Conservation (phyloP, 2,888 invertebrate genomes). For the Lithophane ornitopus region DNA sequence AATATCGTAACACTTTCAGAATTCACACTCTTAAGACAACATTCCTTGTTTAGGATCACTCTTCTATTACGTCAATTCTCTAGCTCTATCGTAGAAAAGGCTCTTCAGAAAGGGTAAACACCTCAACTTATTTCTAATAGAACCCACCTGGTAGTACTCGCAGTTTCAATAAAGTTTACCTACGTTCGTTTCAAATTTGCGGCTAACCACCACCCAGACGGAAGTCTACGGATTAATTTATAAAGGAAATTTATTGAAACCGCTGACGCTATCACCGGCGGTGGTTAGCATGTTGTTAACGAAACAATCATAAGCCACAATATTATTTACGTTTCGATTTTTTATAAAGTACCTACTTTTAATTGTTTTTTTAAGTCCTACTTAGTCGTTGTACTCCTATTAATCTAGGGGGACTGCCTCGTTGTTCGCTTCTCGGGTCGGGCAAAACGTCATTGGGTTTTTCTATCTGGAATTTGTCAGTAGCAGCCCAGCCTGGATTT, state of each 20-base stretch:
- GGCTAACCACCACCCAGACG: constrained; percentile 61
- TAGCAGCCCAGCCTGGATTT: too few relatives aligned
- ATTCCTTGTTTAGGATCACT: not conserved
- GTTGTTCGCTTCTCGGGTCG: too few relatives aligned
- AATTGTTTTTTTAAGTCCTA: not conserved
- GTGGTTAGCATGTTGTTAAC: constrained; percentile 56
- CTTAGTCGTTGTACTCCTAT: not conserved
- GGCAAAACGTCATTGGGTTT: too few relatives aligned
- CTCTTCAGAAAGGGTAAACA: constrained; percentile 12
- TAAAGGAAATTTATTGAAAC: constrained; percentile 66
- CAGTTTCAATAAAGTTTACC: constrained; percentile 50
- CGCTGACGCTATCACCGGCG: constrained; percentile 54
- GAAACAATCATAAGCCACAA: constrained; percentile 65
- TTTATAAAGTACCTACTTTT: constrained; percentile 15
- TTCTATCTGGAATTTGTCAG: too few relatives aligned
- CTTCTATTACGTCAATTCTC: not conserved
- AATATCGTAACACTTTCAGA: not conserved
- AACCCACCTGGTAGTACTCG: constrained; percentile 30
- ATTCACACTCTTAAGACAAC: not conserved
- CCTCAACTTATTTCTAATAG: constrained; percentile 33
- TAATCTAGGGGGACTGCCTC: not conserved
- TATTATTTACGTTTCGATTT: constrained; percentile 53
- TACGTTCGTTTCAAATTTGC: constrained; percentile 57
- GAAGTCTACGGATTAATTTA: constrained; percentile 63
- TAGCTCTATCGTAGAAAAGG: not conserved